Conservation (phyloP, 2,113 vertebrate genomes). For the Trogon surrucura region DNA sequence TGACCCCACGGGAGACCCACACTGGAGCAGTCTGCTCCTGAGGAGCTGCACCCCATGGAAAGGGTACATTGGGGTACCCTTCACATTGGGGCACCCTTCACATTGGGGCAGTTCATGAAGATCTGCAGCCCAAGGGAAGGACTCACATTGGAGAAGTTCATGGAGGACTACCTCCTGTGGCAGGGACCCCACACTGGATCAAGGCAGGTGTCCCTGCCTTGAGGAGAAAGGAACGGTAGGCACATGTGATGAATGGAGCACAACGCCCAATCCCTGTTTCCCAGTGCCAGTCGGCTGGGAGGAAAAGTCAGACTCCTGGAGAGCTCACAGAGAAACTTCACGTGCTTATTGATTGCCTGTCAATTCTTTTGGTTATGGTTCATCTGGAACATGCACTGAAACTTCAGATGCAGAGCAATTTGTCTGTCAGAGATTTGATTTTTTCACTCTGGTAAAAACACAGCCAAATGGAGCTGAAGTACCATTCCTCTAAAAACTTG, state of each 20-base stretch:
- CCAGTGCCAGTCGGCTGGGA: too few relatives aligned
- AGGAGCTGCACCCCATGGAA: too few relatives aligned
- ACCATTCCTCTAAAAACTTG: background rate
- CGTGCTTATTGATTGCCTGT: background rate
- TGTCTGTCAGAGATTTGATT: background rate
- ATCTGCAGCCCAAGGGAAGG: too few relatives aligned
- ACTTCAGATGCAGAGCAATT: background rate
- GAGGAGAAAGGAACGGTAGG: background rate
- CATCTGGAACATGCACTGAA: background rate
- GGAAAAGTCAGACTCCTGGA: background rate
- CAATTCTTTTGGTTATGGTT: background rate
- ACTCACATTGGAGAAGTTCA: too few relatives aligned
- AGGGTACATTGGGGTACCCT: too few relatives aligned
- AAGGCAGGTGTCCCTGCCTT: background rate
- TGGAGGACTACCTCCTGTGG: background rate
- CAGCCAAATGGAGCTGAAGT: background rate
- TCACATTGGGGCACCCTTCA: too few relatives aligned
- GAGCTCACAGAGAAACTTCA: background rate
- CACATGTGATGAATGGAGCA: background rate
- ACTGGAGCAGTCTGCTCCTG: too few relatives aligned
- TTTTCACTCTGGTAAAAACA: background rate
- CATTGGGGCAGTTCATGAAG: too few relatives aligned
- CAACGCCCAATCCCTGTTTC: too few relatives aligned
- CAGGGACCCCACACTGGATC: background rate
- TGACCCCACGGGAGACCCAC: too few relatives aligned